Evolutionary conservation across 2,113 vertebrate genomes (phyloP).

Genomic region (Mola mola): DNA sequence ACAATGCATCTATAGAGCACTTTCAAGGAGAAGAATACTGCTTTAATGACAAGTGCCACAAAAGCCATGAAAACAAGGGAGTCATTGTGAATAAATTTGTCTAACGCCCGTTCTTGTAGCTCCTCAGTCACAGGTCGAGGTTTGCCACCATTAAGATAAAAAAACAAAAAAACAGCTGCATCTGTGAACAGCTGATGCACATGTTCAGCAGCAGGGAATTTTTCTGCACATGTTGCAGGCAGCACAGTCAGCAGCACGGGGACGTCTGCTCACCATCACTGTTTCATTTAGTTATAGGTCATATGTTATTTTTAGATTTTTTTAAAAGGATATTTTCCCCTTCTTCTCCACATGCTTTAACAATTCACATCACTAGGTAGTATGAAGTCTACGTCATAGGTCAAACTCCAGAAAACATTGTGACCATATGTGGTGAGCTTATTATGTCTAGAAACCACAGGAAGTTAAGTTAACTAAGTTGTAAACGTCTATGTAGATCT

Average conservation of each 20-base stretch:
- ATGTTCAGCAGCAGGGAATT: conserved; percentile 49
- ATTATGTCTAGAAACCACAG: no score
- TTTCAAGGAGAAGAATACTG: background rate
- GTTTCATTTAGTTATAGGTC: no score
- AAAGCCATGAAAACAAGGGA: background rate
- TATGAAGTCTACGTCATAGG: no score
- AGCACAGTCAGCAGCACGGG: conserved; percentile 23
- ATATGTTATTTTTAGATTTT: no score
- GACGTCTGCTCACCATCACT: no score
- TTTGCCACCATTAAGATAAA: background rate
- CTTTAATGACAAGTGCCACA: background rate
- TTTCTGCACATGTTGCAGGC: conserved; percentile 27
- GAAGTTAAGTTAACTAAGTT: no score
- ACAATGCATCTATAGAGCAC: background rate
- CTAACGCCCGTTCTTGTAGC: background rate
- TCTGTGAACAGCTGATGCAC: conserved; percentile 45
- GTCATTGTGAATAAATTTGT: background rate
- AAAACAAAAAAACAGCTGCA: conserved; percentile 19
- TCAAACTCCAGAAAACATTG: no score
- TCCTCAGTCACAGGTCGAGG: background rate
- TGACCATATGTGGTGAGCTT: no score
- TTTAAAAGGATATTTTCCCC: no score
- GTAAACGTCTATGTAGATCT: no score
- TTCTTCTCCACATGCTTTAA: no score
- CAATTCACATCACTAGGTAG: no score